Conservation (phyloP, 2,113 vertebrate species). For the Myodes glareolus region DNA sequence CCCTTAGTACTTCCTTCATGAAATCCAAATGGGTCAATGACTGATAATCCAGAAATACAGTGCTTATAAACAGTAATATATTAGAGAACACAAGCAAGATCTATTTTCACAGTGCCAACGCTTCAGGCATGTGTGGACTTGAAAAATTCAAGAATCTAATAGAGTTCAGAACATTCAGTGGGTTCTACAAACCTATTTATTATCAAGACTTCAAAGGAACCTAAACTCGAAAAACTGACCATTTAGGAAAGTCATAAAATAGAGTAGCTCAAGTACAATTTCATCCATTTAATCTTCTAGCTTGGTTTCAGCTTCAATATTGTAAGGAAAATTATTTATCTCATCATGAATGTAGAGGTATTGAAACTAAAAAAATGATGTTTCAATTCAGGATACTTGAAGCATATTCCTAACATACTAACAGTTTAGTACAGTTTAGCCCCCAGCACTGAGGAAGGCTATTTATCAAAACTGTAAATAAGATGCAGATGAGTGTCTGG, state of each 20-base stretch:
- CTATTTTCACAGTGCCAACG: neutral
- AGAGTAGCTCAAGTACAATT: neutral
- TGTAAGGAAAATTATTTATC: neutral
- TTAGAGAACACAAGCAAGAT: neutral
- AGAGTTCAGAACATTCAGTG: neutral
- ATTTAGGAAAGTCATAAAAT: neutral
- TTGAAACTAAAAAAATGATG: neutral
- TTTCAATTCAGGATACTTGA: neutral
- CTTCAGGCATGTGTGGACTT: neutral
- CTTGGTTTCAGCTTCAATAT: neutral
- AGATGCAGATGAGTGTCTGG: neutral
- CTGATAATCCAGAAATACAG: neutral
- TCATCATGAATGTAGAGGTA: neutral
- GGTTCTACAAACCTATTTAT: neutral
- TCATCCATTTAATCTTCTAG: neutral
- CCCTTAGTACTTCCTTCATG: neutral
- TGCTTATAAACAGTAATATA: neutral
- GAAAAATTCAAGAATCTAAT: neutral
- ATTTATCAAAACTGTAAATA: neutral
- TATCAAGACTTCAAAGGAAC: neutral
- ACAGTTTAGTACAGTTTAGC: neutral
- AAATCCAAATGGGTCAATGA: neutral
- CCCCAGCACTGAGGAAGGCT: neutral
- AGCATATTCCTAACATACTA: neutral
- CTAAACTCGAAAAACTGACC: neutral